Evolutionary conservation across 2,888 invertebrate genomes (phyloP).

Genomic region (Chrysodeixis includens): DNA sequence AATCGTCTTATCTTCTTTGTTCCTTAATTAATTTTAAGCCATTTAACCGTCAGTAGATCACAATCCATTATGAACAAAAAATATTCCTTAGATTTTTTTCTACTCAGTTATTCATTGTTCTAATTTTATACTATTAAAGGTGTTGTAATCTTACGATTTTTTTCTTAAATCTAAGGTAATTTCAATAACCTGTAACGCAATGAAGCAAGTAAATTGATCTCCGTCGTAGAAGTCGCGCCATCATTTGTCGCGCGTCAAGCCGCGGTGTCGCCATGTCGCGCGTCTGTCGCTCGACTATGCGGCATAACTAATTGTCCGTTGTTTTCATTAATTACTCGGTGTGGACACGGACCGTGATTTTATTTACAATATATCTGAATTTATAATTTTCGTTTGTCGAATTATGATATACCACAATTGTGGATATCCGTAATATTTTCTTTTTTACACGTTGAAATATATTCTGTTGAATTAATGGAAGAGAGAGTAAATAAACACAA

Average conservation of each 20-base stretch:
- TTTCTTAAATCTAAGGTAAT: background rate
- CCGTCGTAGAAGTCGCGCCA: background rate
- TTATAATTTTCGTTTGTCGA: conserved; percentile 38
- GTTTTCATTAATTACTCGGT: conserved; percentile 52
- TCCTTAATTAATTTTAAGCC: background rate
- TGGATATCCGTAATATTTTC: conserved; percentile 20
- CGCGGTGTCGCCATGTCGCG: conserved; percentile 27
- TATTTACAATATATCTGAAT: conserved; percentile 51
- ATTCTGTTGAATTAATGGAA: background rate
- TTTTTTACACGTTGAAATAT: conserved; percentile 20
- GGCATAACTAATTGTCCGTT: conserved; percentile 42
- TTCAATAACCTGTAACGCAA: background rate
- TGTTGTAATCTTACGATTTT: too few species aligned
- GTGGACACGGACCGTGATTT: conserved; percentile 28
- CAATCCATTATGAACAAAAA: background rate
- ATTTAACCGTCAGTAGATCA: background rate
- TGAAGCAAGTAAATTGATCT: background rate
- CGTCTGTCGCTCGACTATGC: conserved; percentile 17
- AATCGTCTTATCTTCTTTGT: background rate
- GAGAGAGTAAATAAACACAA: background rate
- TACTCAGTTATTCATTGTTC: too few species aligned
- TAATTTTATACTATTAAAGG: too few species aligned
- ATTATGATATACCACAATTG: conserved; percentile 18
- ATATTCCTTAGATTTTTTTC: too few species aligned
- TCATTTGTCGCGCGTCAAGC: conserved; percentile 40